phyloP scores from a whole-genome alignment of 2,888 invertebrate species.

The Cryptocheilus praepositus region DNA sequence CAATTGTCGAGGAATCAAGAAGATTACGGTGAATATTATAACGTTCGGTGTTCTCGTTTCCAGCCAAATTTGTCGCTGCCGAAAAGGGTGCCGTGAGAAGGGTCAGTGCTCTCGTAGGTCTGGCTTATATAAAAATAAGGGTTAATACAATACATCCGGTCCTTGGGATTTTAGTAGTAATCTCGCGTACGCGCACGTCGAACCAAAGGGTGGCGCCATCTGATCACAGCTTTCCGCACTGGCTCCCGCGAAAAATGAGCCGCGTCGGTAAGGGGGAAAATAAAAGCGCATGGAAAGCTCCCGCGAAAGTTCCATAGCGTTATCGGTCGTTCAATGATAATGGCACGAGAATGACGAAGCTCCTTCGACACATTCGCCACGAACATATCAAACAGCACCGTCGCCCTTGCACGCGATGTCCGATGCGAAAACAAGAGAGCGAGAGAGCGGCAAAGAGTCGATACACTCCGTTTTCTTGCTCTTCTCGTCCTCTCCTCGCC shows the following conservation, averaged over 20 bases:
- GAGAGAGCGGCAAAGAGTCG: background rate
- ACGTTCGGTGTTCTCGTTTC: too few species aligned
- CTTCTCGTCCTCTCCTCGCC: too few species aligned
- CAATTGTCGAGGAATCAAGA: too few species aligned
- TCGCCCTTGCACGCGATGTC: too few species aligned
- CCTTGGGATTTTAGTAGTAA: constrained; percentile 32
- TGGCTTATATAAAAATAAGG: too few species aligned
- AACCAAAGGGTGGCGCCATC: constrained; percentile 30
- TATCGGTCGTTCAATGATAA: background rate
- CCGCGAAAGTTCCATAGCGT: constrained; percentile 30
- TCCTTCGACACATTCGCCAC: background rate
- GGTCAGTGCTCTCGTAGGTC: too few species aligned
- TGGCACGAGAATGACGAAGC: background rate
- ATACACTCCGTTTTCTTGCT: background rate
- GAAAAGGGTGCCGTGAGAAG: too few species aligned
- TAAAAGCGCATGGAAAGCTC: constrained; percentile 19
- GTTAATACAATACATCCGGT: too few species aligned
- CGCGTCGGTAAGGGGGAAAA: constrained; percentile 32
- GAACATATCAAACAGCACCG: background rate
- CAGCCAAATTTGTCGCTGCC: too few species aligned
- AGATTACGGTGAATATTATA: too few species aligned
- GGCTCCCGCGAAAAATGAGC: background rate
- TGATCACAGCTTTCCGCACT: background rate
- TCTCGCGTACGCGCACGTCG: constrained; percentile 16
- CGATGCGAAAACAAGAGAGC: background rate